Base-by-base conservation (phyloP, 2,797 vertebrate genomes). In the Coregonus sp. region DNA sequence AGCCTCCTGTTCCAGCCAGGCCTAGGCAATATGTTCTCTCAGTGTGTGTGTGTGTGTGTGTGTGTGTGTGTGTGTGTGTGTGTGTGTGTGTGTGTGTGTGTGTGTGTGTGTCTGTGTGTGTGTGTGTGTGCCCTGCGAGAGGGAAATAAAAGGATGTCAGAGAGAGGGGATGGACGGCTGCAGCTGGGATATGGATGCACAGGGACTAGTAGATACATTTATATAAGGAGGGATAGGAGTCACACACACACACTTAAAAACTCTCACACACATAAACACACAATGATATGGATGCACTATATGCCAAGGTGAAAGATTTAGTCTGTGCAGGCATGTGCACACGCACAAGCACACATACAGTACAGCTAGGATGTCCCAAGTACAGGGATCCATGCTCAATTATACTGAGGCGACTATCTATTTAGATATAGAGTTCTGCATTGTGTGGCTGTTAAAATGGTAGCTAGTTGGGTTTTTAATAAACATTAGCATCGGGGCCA, bases 71-170 rank as follows among this genome's bases (percentile, higher is more conserved):
- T 47, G 40, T 47, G 52, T 54, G 52, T 54, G 52, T 54, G 52
- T 54, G 52, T 54, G 52, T 54, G 52, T 54, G 52, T 54, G 52
- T 50, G 47, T 50, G 47, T 94, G 47, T 50, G 5, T 50, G 5
- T 50, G 47, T 50, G 47, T 50, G 47, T 6, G 47, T 50, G 47
- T 50, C 0, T 50, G 47, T 50, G 47, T 50, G 47, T 50, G 50
- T 56, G 52, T 56, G 52, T 56, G 52, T 56, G 52, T 18, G 52
- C 1, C 96, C 95, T 95, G 95, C 93, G 91, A 94, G 94, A 95
- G 95, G 96, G 89, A 91, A 92, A 91, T 47, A 89, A 90, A 89
- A 91, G 88, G 84, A 84, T 92, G 92, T 92, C 92, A 90, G 87
- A 84, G 40, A 85, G 86, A 88, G 79, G 84, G 87, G 87, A 93